These are phyloP conservation scores for Actinia tenebrosa DNA, from an alignment of 64 coral and sea anemone genomes.

Conservation along the genomic window DNA sequence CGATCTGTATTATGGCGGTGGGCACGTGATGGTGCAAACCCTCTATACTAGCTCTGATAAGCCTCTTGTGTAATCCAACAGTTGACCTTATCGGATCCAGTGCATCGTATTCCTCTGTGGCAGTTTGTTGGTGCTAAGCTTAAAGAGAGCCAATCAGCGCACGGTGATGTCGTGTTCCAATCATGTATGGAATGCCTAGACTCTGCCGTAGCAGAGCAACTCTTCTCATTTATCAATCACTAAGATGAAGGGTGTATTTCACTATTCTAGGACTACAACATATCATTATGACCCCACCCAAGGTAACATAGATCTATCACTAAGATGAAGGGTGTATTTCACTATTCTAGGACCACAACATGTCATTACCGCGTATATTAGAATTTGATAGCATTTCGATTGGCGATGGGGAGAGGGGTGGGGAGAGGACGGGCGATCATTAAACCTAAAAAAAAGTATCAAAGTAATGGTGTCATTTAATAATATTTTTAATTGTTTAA, in stretches of 20 bases:
- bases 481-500: too few relatives aligned
- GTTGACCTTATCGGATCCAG: conserved; percentile 65
- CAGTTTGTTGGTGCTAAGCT: conserved; percentile 74
- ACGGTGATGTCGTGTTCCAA: conserved; percentile 69
- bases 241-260: conserved; percentile 6
- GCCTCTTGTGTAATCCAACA: conserved; percentile 5
- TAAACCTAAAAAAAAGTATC: too few relatives aligned
- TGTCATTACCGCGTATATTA: too few relatives aligned
- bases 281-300: too few relatives aligned
- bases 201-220: conserved; percentile 68
- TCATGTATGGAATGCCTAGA: conserved; percentile 58
- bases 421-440: too few relatives aligned
- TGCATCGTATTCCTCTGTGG: conserved; percentile 67
- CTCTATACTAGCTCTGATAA: neutral
- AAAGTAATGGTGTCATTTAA: too few relatives aligned
- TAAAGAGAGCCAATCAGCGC: conserved; percentile 52
- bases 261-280: too few relatives aligned
- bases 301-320: neutral
- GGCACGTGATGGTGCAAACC: too few relatives aligned
- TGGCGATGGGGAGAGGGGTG: too few relatives aligned
- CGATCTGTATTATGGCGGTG: too few relatives aligned
- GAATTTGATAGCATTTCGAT: too few relatives aligned
- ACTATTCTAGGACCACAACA: too few relatives aligned
- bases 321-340: conserved; percentile 6
- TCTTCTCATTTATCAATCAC: conserved; percentile 60